Evolutionary conservation across 2,113 vertebrate species (phyloP).

Genomic region (Meles meles): DNA sequence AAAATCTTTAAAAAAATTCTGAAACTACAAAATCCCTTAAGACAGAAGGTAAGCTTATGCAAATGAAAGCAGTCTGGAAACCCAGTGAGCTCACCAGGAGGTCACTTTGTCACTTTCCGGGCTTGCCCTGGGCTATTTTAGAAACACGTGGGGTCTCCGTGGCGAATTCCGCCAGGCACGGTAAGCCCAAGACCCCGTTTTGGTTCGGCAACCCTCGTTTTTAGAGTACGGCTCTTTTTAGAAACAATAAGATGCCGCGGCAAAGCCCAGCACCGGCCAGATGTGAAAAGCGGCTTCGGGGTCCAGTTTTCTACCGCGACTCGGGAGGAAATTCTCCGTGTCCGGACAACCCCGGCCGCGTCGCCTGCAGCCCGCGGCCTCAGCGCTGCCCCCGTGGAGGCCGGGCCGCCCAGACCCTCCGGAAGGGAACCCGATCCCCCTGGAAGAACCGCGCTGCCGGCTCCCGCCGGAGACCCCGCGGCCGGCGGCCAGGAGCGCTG

Average conservation of each 20-base stretch:
- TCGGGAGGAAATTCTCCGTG: constrained; percentile 42
- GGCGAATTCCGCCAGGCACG: rapidly evolving
- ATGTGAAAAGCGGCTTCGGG: constrained; percentile 34
- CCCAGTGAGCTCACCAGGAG: rapidly evolving
- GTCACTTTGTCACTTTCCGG: neutral
- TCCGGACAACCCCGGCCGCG: neutral
- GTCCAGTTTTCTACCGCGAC: constrained; percentile 55
- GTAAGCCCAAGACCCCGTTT: rapidly evolving
- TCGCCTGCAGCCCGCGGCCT: neutral
- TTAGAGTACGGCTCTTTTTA: neutral
- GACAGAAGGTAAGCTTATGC: too few species aligned
- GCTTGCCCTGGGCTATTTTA: neutral
- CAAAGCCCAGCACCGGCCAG: neutral
- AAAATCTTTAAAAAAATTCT: too few species aligned
- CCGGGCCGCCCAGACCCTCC: rapidly evolving
- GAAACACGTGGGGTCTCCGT: neutral
- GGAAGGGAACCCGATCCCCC: neutral
- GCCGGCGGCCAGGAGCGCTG: constrained; percentile 45
- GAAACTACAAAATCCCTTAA: neutral
- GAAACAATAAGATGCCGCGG: neutral
- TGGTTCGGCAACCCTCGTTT: neutral
- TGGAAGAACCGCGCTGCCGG: rapidly evolving
- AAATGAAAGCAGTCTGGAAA: rapidly evolving
- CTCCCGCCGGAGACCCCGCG: neutral
- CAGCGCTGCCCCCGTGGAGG: rapidly evolving